These are phyloP conservation scores for Prunella himalayana DNA, from an alignment of 2,113 vertebrate species.

Conservation along the genomic window DNA sequence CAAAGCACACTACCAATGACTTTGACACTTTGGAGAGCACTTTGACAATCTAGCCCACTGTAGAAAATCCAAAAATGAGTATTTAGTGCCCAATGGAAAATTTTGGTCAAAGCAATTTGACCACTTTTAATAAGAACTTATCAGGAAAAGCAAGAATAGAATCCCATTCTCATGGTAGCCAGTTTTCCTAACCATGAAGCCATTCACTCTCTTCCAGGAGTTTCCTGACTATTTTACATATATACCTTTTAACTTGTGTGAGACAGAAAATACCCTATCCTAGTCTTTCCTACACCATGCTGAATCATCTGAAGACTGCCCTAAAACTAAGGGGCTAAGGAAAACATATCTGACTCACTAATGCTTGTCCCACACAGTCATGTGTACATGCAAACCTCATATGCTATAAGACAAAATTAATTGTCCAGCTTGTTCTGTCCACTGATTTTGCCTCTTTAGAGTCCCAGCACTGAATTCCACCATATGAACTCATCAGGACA, in stretches of 20 bases:
- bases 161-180: background rate
- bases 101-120: background rate
- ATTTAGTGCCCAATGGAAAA: background rate
- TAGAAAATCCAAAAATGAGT: background rate
- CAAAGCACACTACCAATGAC: background rate
- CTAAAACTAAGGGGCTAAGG: background rate
- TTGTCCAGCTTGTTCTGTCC: background rate
- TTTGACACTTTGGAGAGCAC: background rate
- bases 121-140: background rate
- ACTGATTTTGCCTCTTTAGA: background rate
- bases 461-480: background rate
- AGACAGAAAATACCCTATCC: background rate
- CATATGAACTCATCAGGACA: background rate
- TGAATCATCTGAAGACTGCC: background rate
- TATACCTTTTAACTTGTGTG: background rate
- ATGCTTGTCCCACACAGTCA: background rate
- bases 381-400: fast-evolving
- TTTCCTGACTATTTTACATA: background rate
- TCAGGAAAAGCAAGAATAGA: background rate
- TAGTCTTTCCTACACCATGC: background rate
- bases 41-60: background rate
- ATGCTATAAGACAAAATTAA: background rate
- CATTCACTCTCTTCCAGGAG: background rate
- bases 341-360: background rate
- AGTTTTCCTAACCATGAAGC: background rate